Percentiles rank a stretch among this genome's conserved stretches.
Conservation (phyloP, 2,113 vertebrate genomes). For the Tragelaphus strepsiceros region DNA sequence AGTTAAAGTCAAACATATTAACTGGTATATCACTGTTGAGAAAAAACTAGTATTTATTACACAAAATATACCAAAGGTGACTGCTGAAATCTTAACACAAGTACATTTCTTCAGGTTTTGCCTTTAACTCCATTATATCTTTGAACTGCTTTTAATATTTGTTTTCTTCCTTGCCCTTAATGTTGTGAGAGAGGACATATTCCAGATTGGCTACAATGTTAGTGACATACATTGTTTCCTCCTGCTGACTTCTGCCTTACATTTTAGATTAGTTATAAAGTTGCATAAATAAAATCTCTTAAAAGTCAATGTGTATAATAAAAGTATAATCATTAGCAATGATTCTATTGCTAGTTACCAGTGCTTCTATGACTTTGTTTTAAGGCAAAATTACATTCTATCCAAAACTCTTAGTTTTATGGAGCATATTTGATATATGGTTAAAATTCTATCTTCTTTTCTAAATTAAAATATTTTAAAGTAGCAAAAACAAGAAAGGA, state of each 20-base stretch:
- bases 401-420: not conserved
- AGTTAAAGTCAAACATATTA: slow-evolving; percentile 44
- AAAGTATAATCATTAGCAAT: not conserved
- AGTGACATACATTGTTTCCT: not conserved
- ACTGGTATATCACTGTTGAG: not conserved
- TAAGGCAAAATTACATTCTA: not conserved
- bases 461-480: not conserved
- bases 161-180: slow-evolving; percentile 32
- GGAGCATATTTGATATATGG: not conserved
- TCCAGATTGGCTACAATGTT: slow-evolving; percentile 9
- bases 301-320: not conserved
- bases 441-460: not conserved
- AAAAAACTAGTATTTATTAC: not conserved
- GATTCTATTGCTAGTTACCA: not conserved
- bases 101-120: not conserved
- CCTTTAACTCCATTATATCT: not conserved
- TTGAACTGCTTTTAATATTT: slow-evolving; percentile 20
- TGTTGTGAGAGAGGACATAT: not conserved
- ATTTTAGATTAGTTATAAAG: slow-evolving; percentile 7
- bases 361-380: not conserved
- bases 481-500: not conserved
- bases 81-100: slow-evolving; percentile 1
- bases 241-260: not conserved
- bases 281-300: not conserved
- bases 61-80: slow-evolving; percentile 29